Base-by-base conservation (phyloP, 64 coral and sea anemone species). In the Orbicella faveolata region DNA sequence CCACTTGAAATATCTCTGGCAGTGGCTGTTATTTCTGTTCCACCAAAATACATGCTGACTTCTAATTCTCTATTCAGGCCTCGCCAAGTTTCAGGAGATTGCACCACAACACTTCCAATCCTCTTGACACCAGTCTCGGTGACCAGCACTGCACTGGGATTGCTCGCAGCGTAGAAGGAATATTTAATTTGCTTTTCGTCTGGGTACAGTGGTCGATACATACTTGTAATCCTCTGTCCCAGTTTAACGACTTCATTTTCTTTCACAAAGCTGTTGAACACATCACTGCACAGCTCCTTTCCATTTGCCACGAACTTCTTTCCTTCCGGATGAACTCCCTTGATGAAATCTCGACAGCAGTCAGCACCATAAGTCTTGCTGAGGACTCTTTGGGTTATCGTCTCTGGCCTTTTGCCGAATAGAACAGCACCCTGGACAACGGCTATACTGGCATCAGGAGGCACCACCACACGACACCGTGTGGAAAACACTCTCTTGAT, bases 171-270 rank as follows among this genome's bases (percentile, higher is more conserved):
- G 77, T 79, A 79, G 39, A 79, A 79, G 20, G 77, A 79, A 30
- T 79, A 79, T 26, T 54, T 57, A n/a, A 79, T 57, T 30, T 57
- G 20, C 52, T 59, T 79, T 30, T 79, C 77, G 19, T 79, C 23
- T 59, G 77, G 77, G 51, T 79, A 79, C 52, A 79, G 52, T 79
- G 77, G 77, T 79, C 52, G 21, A 59, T 79, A 79, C 51, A 79
- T 79, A 21, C 51, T 59, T 79, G 13, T 26, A 11, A 79, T 57
- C n/a, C 23, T 17, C 23, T 79, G 51, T 12, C 77, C 77, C 4
- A 79, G 77, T 79, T 33, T 54, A 15, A 79, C 77, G 23, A 79
- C 77, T n/a, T 79, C 77, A 33, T 79, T 57, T 57, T 79, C 77
- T n/a, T 79, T 79, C 23, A 79, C 77, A 30, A 79, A 79, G 77